Evolutionary conservation across 2,888 invertebrate species (phyloP), one percentile per base, ranked within the genome.

Genomic region (Bellardia bayeri): DNA sequence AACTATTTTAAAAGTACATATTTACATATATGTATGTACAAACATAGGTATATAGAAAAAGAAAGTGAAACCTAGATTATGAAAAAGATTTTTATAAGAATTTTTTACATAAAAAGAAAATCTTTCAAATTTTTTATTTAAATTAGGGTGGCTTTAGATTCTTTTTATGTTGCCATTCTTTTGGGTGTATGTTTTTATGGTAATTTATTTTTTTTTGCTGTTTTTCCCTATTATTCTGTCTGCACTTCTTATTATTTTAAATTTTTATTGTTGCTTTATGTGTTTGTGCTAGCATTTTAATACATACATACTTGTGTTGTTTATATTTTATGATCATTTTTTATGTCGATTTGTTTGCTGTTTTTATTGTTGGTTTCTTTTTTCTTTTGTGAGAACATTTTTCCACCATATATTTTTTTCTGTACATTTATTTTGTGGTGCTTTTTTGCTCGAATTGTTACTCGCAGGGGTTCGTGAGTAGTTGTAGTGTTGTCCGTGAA

Each of bases 401-500:
- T 86, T 66, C 58, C 51, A 79, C 37, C 49, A 51, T 61, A 63
- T 42, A 16, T 40, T 16, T 69, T 69, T 69, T 76, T 63, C 71
- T 66, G 56, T 51, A 14, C 8, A 37, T 63, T 80, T 51, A 16
- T 68, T 82, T 71, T 66, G 64, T 45, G 40, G 33, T 63, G 45
- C 49, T 82, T 69, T 66, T 76, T 75, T 63, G 49, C 40, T 82
- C 64, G 30, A 9, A 30, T 69, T 33, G 40, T 33, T 14, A 74
- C 69, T 87, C 81, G 56, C 51, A 79, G 82, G 87, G 87, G 85
- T 75, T 87, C 71, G 79, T 82, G 79, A 87, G 82, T 85, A 79
- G 85, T 85, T 87, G 79, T 71, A 23, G 51, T 79, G 75, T 82
- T 87, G 82, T 64, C 87, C 87, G 85, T 85, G 87, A 87, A 87